Base-by-base conservation (phyloP, 2,797 vertebrate species). In the Catharus ustulatus region DNA sequence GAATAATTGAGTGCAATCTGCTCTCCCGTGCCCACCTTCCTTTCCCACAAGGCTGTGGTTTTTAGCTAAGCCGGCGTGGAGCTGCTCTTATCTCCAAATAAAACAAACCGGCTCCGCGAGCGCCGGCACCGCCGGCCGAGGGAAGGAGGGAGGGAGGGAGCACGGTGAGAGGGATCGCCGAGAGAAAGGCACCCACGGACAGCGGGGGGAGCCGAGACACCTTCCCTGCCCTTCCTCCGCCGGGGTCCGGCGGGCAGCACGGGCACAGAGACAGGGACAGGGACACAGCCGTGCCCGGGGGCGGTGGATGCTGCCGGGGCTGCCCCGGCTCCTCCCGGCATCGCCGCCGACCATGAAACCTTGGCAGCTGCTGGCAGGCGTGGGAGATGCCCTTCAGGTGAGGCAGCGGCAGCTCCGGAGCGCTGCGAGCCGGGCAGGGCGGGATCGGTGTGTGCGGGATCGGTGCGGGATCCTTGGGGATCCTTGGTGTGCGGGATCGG, bases 341-440 rank as follows among this genome's bases (percentile, higher is more conserved):
- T 84, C 86, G 96, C 97, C 79, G 97, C 96, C 97, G 69, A 97
- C 97, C 68, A 98, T 98, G 98, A 98, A 98, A 98, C 97, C 98
- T 62, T 98, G 98, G 98, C 98, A 98, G 98, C 97, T 97, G 92
- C 97, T 97, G 71, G 98, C 98, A 90, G 98, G 97, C 36, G 76
- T 22, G 85, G 71, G 92, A 85, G 85, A 98, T 98, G 98, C 98
- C 98, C 98, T 98, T 97, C 98, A 98, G 98, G 98, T 98, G 95
- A 98, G 98, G 97, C 92, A 67, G 95, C 46, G 55, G 72, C 68
- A 21, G 92, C 90, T 89, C 63, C 71, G 48, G 11, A 66, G 68
- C 86, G 7, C 3, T 78, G 74, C 3, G 42, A 81, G 92, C 51
- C 7, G 17, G 42, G 18, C 19, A 26, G 18, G 38, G 69, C 8